Evolutionary conservation across 2,113 vertebrate species (phyloP).

Genomic region (Chionodraco myersi): DNA sequence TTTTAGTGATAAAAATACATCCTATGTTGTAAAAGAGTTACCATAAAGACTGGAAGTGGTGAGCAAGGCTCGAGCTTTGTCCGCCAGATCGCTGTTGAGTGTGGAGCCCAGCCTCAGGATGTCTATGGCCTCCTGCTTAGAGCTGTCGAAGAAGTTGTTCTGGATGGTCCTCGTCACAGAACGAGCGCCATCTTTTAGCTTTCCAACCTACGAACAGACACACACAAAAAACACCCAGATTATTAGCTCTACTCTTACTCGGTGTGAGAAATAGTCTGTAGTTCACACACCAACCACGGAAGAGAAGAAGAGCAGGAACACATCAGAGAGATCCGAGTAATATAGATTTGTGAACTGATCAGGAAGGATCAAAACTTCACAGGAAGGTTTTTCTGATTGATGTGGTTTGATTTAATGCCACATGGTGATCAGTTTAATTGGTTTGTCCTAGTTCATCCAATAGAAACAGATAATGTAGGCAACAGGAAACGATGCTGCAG

Average conservation of each 20-base stretch:
- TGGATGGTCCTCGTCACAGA: conserved; percentile 99
- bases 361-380: conserved; percentile 3
- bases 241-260: neutral
- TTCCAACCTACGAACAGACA: conserved; percentile 87
- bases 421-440: neutral
- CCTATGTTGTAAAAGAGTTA: conserved; percentile 67
- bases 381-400: conserved; percentile 12
- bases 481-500: neutral
- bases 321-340: conserved; percentile 29
- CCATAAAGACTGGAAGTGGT: conserved; percentile 97
- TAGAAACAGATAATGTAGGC: neutral
- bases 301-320: conserved; percentile 25
- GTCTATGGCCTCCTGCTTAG: conserved; percentile 99
- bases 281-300: neutral
- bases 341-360: neutral
- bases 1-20: neutral
- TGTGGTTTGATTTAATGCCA: conserved; percentile 1
- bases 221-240: neutral
- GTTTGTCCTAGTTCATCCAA: conserved; percentile 28
- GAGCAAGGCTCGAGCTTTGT: conserved; percentile 97
- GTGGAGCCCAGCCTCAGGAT: conserved; percentile 97
- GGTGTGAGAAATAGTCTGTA: neutral
- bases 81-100: conserved; percentile 97
- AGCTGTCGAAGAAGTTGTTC: conserved; percentile 99
- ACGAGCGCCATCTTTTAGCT: conserved; percentile 98